These are phyloP conservation scores for Samia ricini DNA, from an alignment of 1,140 invertebrate genomes.

Conservation along the genomic window DNA sequence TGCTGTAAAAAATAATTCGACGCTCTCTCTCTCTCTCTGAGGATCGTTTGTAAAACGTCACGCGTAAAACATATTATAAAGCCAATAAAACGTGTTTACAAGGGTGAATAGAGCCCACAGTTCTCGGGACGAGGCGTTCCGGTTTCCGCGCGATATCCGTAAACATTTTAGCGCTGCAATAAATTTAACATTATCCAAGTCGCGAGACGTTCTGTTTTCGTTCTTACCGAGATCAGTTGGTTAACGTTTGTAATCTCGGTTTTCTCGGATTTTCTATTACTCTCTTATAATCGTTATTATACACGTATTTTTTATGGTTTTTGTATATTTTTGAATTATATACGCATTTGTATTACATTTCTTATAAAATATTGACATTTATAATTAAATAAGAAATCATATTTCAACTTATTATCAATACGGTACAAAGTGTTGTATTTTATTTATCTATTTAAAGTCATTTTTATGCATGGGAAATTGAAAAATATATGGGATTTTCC, in stretches of 20 bases:
- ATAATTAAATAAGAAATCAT: no score
- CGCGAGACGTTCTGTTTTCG: slow-evolving; percentile 74
- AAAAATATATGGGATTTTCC: no score
- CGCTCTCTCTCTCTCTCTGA: slow-evolving; percentile 63
- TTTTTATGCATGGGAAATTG: no score
- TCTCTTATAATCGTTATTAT: slow-evolving; percentile 41
- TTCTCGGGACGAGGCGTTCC: slow-evolving; percentile 38
- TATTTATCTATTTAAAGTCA: no score
- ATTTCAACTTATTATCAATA: no score
- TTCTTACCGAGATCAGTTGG: slow-evolving; percentile 69
- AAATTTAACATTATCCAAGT: slow-evolving; percentile 76
- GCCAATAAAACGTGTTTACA: slow-evolving; percentile 78
- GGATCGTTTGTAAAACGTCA: slow-evolving; percentile 78
- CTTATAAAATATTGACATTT: no score
- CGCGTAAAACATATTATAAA: slow-evolving; percentile 78
- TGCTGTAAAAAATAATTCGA: slow-evolving; percentile 76
- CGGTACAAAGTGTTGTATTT: no score
- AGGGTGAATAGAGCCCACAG: slow-evolving; percentile 67
- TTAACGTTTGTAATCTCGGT: slow-evolving; percentile 69
- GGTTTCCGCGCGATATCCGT: slow-evolving; percentile 67
- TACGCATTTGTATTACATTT: no score
- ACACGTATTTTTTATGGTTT: no score
- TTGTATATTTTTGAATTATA: no score
- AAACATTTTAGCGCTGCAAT: slow-evolving; percentile 76
- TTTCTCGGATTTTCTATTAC: slow-evolving; percentile 57